These are phyloP conservation scores for Jordanella pulchra DNA, from an alignment of 2,797 vertebrate genomes.

Conservation along the genomic window DNA sequence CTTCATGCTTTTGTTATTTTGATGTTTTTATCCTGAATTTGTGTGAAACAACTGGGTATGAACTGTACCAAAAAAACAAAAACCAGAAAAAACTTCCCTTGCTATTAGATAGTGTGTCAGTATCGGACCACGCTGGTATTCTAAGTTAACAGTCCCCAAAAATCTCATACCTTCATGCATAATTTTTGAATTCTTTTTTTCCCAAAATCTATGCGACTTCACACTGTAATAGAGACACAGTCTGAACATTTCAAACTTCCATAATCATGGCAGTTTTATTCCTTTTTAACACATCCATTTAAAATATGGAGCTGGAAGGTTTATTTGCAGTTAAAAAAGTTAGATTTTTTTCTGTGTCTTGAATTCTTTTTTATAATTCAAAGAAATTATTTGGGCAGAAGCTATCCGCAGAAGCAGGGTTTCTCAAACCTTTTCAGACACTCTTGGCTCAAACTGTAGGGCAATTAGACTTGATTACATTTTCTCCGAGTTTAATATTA, in stretches of 20 bases:
- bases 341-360: background rate
- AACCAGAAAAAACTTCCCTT: background rate
- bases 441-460: conserved; percentile 9
- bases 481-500: conserved; percentile 38
- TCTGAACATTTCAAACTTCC: conserved; percentile 31
- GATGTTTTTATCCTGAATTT: background rate
- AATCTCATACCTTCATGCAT: conserved; percentile 6
- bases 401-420: conserved; percentile 4
- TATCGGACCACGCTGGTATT: background rate
- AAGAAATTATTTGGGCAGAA: background rate
- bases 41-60: background rate
- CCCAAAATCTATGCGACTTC: conserved; percentile 36
- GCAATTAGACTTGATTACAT: conserved; percentile 11
- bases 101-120: background rate
- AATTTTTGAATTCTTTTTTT: conserved; percentile 50
- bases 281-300: conserved; percentile 11
- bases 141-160: background rate
- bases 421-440: background rate
- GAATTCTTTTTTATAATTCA: conserved; percentile 9
- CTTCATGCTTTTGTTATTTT: background rate
- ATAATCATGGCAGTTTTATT: conserved; percentile 20
- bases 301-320: background rate
- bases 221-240: conserved; percentile 20
- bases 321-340: background rate
- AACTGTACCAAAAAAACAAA: too few species aligned